A percentile compares a stretch with the other conserved stretches of the same genome.
Conservation (phyloP, 2,113 vertebrate species). For the Salvelinus fontinalis region DNA sequence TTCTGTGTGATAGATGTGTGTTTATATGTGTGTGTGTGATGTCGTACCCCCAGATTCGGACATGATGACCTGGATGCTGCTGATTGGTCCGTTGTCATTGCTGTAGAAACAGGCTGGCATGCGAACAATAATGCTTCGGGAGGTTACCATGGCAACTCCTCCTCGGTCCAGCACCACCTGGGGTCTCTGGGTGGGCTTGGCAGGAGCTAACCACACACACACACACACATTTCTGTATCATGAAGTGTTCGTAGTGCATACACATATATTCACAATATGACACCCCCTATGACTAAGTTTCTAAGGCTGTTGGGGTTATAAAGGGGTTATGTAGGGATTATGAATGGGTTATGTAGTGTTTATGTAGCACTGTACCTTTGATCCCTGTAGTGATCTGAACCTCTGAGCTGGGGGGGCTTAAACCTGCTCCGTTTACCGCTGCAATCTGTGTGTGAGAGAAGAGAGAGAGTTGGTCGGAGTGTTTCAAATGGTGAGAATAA, state of each 20-base stretch:
- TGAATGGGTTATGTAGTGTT: background rate
- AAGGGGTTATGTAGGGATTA: no score
- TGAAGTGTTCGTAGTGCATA: no score
- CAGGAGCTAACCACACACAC: slow-evolving; percentile 76
- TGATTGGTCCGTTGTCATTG: slow-evolving; percentile 93
- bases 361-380: slow-evolving; percentile 77
- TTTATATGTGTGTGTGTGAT: slow-evolving; percentile 14
- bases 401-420: slow-evolving; percentile 87
- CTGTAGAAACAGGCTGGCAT: slow-evolving; percentile 94
- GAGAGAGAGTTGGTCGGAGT: no score
- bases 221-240: background rate
- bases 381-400: slow-evolving; percentile 90
- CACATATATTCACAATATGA: no score
- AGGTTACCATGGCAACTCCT: slow-evolving; percentile 83
- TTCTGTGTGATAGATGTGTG: background rate
- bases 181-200: slow-evolving; percentile 84
- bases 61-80: slow-evolving; percentile 91
- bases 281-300: no score
- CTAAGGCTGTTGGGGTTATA: no score
- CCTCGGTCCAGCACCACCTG: slow-evolving; percentile 76
- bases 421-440: slow-evolving; percentile 90
- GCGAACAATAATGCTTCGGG: slow-evolving; percentile 87
- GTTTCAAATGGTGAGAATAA: no score
- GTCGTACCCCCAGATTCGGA: slow-evolving; percentile 88
- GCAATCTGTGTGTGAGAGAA: slow-evolving; percentile 76